A percentile compares a stretch with the other conserved stretches of the same genome.
Conservation (phyloP, 2,888 invertebrate species). For the Drosophila basisetae region DNA sequence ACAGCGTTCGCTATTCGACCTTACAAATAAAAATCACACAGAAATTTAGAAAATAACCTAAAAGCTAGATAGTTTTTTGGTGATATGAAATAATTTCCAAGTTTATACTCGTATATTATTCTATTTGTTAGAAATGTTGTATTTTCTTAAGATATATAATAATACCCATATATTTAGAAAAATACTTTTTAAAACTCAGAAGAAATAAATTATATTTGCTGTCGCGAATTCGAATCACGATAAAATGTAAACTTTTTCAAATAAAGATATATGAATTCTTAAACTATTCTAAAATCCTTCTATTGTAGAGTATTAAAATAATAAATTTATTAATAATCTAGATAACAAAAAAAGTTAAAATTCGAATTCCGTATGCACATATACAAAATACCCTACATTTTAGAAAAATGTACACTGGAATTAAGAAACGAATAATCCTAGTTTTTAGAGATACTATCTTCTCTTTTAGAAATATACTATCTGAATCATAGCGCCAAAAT, state of each 20-base stretch:
- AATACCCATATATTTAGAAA: not conserved
- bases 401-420: not conserved
- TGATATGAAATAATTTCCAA: not conserved
- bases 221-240: not conserved
- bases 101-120: not conserved
- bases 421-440: not conserved
- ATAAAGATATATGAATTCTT: not conserved
- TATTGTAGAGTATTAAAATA: not conserved
- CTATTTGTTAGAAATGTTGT: not conserved
- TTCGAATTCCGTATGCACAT: not conserved
- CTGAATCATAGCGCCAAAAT: not conserved
- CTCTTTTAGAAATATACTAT: not conserved
- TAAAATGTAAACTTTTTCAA: not conserved
- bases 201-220: not conserved
- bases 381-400: not conserved
- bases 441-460: not conserved
- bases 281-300: not conserved
- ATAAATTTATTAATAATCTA: not conserved
- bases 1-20: not conserved
- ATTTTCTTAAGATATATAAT: not conserved
- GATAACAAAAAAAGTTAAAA: too few relatives aligned
- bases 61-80: not conserved
- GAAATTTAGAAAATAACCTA: not conserved
- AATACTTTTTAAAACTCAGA: not conserved
- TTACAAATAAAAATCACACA: not conserved